These are phyloP conservation scores for Nomada lathburiana DNA, from an alignment of 2,888 invertebrate species.

Conservation along the genomic window DNA sequence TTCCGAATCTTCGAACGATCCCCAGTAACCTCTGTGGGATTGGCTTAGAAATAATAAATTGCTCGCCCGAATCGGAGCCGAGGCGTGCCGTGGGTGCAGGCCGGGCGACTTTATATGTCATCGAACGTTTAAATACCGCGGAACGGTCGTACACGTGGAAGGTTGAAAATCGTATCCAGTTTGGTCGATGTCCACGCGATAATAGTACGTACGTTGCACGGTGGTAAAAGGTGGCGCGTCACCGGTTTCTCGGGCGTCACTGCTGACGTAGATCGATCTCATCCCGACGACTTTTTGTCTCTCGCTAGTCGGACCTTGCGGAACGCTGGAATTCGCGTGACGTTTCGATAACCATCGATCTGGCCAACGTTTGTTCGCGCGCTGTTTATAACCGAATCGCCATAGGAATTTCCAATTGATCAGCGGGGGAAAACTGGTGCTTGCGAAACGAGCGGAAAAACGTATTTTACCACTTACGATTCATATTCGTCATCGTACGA, in stretches of 20 bases:
- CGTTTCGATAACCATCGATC: background rate
- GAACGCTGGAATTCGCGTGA: constrained; percentile 19
- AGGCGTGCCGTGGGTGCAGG: background rate
- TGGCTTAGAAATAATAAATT: background rate
- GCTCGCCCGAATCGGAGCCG: background rate
- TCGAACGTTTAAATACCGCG: background rate
- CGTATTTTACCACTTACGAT: constrained; percentile 6
- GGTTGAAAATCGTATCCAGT: background rate
- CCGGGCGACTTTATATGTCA: background rate
- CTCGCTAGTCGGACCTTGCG: background rate
- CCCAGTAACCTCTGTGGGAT: too few relatives aligned
- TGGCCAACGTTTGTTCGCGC: background rate
- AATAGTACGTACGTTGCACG: background rate
- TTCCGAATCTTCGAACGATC: too few relatives aligned
- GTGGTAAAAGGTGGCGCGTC: constrained; percentile 31
- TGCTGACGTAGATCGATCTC: constrained; percentile 56
- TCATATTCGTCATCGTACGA: constrained; percentile 8
- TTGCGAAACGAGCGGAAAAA: constrained; percentile 5
- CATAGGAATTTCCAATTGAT: constrained; percentile 23
- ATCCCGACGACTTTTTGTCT: background rate
- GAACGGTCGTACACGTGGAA: background rate
- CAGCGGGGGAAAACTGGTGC: background rate
- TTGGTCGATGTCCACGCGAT: constrained; percentile 1
- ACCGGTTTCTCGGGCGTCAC: constrained; percentile 42
- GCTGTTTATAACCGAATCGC: background rate